phyloP scores from a whole-genome alignment of 2,113 vertebrate species.

The Narcine bancroftii region DNA sequence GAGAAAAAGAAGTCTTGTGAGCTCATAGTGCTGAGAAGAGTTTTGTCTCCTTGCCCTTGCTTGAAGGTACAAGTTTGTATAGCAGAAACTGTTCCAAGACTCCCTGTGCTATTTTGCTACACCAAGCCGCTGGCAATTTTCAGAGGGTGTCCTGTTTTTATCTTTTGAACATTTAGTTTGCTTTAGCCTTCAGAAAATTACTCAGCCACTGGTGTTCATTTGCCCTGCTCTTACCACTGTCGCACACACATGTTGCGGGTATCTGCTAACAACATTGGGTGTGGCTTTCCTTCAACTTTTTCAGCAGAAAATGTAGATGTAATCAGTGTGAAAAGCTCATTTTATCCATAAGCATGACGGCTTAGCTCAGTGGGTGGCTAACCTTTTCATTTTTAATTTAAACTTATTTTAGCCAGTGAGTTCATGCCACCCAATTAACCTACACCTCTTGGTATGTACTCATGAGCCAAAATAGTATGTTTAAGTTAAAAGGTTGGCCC shows the following conservation, averaged over 20 bases:
- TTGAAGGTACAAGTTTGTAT: background rate
- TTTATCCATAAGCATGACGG: background rate
- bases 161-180: background rate
- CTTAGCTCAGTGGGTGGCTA: no score
- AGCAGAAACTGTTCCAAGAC: background rate
- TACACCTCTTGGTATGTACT: no score
- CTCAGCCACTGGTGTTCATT: background rate
- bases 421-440: no score
- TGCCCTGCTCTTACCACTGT: background rate
- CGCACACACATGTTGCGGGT: background rate
- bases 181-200: background rate
- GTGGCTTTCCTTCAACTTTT: background rate
- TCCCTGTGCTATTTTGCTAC: background rate
- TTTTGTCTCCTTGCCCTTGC: background rate
- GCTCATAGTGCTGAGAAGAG: background rate
- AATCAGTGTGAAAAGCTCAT: background rate
- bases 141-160: background rate
- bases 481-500: no score
- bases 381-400: no score
- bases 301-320: background rate
- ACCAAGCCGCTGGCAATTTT: background rate
- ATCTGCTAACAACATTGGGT: background rate
- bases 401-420: no score
- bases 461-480: no score
- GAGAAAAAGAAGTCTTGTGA: background rate